These are phyloP conservation scores for Ctenochaetus hawaiiensis DNA, from an alignment of 2,797 vertebrate genomes.

Conservation along the genomic window DNA sequence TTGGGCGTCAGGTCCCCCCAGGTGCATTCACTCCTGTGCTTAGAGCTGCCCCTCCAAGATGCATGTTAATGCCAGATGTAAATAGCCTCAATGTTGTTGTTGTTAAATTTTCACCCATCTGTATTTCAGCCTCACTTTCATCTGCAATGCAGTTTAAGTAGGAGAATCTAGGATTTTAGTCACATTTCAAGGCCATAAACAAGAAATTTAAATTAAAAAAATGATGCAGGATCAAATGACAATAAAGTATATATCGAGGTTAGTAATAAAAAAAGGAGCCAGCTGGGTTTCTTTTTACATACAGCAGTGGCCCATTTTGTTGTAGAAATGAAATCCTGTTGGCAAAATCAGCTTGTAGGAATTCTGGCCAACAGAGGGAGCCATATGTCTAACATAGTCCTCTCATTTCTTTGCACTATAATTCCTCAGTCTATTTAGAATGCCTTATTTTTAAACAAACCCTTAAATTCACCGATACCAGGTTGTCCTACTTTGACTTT, in stretches of 20 bases:
- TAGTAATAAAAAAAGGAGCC: too few species aligned
- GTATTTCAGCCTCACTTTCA: not conserved
- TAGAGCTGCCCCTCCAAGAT: too few species aligned
- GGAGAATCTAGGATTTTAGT: too few species aligned
- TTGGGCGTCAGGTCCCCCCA: too few species aligned
- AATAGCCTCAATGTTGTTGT: not conserved
- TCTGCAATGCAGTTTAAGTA: not conserved
- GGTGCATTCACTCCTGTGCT: too few species aligned
- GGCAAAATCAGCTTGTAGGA: not conserved
- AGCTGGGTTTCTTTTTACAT: too few species aligned
- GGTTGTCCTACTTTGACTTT: not conserved
- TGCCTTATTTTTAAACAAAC: conserved; percentile 13
- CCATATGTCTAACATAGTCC: conserved; percentile 28
- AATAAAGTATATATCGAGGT: too few species aligned
- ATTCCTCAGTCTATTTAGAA: not conserved
- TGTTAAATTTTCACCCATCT: not conserved
- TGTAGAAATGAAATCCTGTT: not conserved
- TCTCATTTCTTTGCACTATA: too few species aligned
- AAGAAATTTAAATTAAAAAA: too few species aligned
- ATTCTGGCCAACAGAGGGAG: conserved; percentile 69
- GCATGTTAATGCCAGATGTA: too few species aligned
- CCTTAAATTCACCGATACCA: conserved; percentile 8
- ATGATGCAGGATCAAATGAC: not conserved
- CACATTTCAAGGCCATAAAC: too few species aligned
- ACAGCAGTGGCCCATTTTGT: too few species aligned